phyloP scores from a whole-genome alignment of 2,888 invertebrate genomes.

The Drosophila helvetica region DNA sequence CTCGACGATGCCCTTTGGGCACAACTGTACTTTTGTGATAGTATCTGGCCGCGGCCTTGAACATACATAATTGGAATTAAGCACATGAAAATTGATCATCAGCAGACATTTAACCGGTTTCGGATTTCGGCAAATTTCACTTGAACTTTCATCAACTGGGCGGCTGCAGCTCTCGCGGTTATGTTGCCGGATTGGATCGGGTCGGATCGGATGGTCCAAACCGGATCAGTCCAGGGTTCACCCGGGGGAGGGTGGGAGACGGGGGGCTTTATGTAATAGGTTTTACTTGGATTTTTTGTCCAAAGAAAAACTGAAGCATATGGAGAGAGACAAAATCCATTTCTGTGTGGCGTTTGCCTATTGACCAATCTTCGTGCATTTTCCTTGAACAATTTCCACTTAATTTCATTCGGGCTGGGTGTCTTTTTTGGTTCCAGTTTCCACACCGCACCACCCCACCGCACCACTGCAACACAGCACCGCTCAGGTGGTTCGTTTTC shows the following conservation, averaged over 20 bases:
- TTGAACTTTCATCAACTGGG: slow-evolving; percentile 73
- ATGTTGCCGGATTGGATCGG: too few relatives aligned
- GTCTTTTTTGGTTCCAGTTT: slow-evolving; percentile 43
- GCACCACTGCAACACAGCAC: too few relatives aligned
- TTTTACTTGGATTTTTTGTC: slow-evolving; percentile 31
- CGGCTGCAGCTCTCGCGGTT: slow-evolving; percentile 33
- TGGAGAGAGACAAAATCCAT: neutral
- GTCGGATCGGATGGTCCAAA: slow-evolving; percentile 5
- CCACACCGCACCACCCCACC: neutral
- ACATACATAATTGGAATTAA: slow-evolving; percentile 59
- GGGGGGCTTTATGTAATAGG: slow-evolving; percentile 62
- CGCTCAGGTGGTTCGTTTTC: slow-evolving; percentile 35
- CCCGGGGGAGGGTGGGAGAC: neutral
- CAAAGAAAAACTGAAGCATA: slow-evolving; percentile 59
- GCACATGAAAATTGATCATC: slow-evolving; percentile 39
- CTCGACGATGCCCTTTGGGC: neutral
- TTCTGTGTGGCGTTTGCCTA: slow-evolving; percentile 20
- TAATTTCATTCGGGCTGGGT: slow-evolving; percentile 46
- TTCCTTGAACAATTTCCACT: slow-evolving; percentile 61
- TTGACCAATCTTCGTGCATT: slow-evolving; percentile 63
- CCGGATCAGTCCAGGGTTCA: slow-evolving; percentile 43
- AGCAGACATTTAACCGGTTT: slow-evolving; percentile 62
- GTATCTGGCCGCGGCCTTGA: slow-evolving; percentile 59
- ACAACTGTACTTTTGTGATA: slow-evolving; percentile 23
- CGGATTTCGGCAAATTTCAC: slow-evolving; percentile 61